Evolutionary conservation across 2,888 invertebrate species (phyloP).

Genomic region (Rhingia campestris): DNA sequence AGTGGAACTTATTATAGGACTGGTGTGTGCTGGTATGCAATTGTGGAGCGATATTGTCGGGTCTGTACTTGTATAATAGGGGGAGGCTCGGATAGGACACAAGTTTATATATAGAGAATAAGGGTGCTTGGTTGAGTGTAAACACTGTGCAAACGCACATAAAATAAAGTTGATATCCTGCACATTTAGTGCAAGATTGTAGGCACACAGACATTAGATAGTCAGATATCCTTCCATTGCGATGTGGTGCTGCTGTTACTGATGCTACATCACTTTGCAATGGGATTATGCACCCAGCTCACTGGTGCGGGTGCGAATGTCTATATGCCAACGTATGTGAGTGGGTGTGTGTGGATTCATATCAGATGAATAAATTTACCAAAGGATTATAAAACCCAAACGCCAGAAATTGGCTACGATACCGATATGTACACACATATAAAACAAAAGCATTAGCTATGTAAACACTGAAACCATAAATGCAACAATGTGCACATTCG

Average conservation of each 20-base stretch:
- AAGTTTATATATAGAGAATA: conserved; percentile 32
- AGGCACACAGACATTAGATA: conserved; percentile 65
- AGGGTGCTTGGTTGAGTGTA: conserved; percentile 65
- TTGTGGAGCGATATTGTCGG: conserved; percentile 10
- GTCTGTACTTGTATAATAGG: neutral
- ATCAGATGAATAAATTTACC: conserved; percentile 65
- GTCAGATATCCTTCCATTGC: conserved; percentile 63
- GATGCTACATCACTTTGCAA: conserved; percentile 59
- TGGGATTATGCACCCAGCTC: conserved; percentile 59
- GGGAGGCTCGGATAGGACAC: conserved; percentile 23
- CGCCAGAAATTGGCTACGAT: conserved; percentile 30
- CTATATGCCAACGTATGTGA: neutral
- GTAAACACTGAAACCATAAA: neutral
- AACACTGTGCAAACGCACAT: conserved; percentile 65
- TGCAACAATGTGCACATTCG: conserved; percentile 29
- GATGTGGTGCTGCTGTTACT: conserved; percentile 28
- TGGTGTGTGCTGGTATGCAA: neutral
- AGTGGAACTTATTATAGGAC: conserved; percentile 64
- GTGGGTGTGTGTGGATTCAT: conserved; percentile 35
- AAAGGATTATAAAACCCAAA: conserved; percentile 60
- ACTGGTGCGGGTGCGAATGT: neutral
- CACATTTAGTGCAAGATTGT: conserved; percentile 70
- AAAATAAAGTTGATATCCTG: conserved; percentile 68
- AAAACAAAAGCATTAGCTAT: conserved; percentile 11
- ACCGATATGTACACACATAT: neutral